Evolutionary conservation across 2,888 invertebrate genomes (phyloP).

Genomic region (Dusona sp.): DNA sequence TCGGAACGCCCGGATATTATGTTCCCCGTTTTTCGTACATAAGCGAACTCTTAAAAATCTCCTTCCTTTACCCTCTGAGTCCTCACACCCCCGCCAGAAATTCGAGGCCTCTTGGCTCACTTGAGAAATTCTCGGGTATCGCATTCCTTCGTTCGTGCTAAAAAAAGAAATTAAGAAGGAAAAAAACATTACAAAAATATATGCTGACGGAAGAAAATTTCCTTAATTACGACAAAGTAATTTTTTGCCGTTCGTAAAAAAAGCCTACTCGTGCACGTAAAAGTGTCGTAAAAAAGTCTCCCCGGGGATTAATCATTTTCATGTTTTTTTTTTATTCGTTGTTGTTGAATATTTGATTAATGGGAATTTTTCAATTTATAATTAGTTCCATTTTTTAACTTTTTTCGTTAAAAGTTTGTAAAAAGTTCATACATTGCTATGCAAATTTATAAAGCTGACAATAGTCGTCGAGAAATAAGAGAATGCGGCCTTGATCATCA

Average conservation of each 20-base stretch:
- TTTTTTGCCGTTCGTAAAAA: background rate
- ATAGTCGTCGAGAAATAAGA: constrained; percentile 19
- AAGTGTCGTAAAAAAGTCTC: background rate
- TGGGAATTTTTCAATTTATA: background rate
- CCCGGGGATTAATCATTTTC: background rate
- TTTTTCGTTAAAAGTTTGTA: background rate
- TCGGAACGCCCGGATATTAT: constrained; percentile 76
- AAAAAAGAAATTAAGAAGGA: background rate
- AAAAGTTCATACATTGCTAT: background rate
- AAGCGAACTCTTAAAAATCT: constrained; percentile 59
- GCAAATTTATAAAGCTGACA: constrained; percentile 3
- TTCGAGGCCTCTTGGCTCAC: constrained; percentile 28
- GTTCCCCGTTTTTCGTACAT: constrained; percentile 45
- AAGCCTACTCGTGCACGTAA: background rate
- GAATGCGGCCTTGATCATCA: constrained; percentile 41
- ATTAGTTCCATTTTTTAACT: background rate
- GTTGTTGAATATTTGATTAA: background rate
- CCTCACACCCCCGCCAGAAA: constrained; percentile 18
- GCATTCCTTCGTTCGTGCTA: constrained; percentile 34
- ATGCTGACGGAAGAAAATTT: background rate
- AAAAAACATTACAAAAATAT: background rate
- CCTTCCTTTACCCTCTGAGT: constrained; percentile 9
- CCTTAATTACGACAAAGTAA: constrained; percentile 4
- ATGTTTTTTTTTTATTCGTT: background rate
- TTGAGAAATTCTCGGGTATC: constrained; percentile 66